Percentiles rank a stretch among this genome's conserved stretches.
phyloP scores from a whole-genome alignment of 2,113 vertebrate species.

The Zosterops borbonicus region DNA sequence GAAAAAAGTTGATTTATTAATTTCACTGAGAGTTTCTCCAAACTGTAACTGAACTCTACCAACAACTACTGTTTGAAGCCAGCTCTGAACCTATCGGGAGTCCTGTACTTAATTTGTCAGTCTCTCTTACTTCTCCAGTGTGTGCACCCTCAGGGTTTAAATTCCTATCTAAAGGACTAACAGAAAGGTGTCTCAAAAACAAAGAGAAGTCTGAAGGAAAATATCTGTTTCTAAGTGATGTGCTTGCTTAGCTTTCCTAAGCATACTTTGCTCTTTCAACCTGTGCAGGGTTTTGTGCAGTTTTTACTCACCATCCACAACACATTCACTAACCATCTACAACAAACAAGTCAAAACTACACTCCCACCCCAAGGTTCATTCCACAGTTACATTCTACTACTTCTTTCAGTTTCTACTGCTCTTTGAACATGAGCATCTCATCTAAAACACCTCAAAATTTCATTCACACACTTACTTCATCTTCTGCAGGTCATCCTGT shows the following conservation, averaged over 20 bases:
- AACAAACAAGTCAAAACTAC: neutral
- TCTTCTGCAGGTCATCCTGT: constrained; percentile 87
- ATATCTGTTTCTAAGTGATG: neutral
- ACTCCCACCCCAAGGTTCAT: neutral
- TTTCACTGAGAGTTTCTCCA: neutral
- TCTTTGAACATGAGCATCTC: neutral
- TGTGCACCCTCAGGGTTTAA: neutral
- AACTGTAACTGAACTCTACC: neutral
- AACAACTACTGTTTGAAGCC: neutral
- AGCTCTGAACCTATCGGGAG: neutral
- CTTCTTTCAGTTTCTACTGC: neutral
- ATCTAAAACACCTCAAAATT: neutral
- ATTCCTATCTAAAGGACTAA: neutral
- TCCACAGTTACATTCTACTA: neutral
- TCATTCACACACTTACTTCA: constrained; percentile 77
- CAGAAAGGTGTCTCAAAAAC: neutral
- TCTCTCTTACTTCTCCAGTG: neutral
- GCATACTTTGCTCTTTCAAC: neutral
- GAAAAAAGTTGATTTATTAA: neutral
- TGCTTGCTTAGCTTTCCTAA: neutral
- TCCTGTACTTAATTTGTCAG: neutral
- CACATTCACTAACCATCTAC: neutral
- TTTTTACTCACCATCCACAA: neutral
- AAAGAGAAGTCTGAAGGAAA: neutral
- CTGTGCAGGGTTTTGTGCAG: neutral